A percentile compares a stretch with the other conserved stretches of the same genome.
Conservation (phyloP, 2,888 invertebrate species). For the Dioctria rufipes region DNA sequence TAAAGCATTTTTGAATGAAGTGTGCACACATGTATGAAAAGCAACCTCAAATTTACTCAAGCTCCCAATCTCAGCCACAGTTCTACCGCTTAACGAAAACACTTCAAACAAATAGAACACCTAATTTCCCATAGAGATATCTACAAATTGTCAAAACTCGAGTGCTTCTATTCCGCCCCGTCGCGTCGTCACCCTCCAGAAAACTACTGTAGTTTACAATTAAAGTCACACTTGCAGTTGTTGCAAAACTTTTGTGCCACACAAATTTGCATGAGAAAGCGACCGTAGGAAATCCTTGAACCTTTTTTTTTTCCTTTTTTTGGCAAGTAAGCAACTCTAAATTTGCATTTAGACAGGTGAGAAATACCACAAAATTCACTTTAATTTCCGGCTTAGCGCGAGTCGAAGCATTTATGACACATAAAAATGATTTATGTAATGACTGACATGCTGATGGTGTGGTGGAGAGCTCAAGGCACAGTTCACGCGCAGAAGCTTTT, state of each 20-base stretch:
- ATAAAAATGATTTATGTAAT: constrained; percentile 55
- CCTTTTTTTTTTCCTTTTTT: constrained; percentile 11
- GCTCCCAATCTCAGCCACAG: no score
- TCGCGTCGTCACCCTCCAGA: not conserved
- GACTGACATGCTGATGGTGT: constrained; percentile 43
- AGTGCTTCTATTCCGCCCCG: not conserved
- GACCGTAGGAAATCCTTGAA: constrained; percentile 32
- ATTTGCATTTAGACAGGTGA: constrained; percentile 55
- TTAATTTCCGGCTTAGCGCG: constrained; percentile 53
- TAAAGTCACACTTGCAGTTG: constrained; percentile 24
- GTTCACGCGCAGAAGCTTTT: constrained; percentile 28
- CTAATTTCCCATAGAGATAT: constrained; percentile 3
- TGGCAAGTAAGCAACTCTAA: constrained; percentile 48
- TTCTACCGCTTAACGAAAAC: not conserved
- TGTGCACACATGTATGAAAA: no score
- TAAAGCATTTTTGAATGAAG: no score
- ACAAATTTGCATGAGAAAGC: constrained; percentile 3
- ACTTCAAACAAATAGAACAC: not conserved
- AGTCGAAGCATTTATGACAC: constrained; percentile 50
- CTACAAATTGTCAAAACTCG: not conserved
- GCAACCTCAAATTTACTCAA: no score
- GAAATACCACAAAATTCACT: constrained; percentile 53
- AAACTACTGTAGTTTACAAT: not conserved
- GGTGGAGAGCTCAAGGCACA: constrained; percentile 12
- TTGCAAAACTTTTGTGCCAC: constrained; percentile 25